phyloP scores from a whole-genome alignment of 1,140 invertebrate genomes.

The Musca domestica region DNA sequence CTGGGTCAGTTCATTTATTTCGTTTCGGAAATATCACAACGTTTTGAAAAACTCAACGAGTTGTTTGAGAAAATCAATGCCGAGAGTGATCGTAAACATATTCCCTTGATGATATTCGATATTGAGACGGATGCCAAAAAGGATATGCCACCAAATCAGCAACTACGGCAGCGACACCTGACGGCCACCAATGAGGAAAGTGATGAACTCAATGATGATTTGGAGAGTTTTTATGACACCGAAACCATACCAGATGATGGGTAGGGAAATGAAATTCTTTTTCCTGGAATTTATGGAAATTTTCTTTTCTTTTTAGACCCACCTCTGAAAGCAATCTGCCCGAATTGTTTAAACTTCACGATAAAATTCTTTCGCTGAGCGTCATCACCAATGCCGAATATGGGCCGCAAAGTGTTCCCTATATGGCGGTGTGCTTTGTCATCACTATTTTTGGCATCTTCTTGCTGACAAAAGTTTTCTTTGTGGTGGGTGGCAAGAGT shows the following conservation, averaged over 20 bases:
- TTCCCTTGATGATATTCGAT: constrained; percentile 42
- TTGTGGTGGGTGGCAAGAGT: constrained; percentile 44
- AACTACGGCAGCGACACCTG: background rate
- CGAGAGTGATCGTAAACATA: constrained; percentile 43
- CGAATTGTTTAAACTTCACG: constrained; percentile 46
- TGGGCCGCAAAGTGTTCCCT: constrained; percentile 47
- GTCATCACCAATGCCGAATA: constrained; percentile 49
- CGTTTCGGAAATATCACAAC: constrained; percentile 46
- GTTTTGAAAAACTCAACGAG: constrained; percentile 44
- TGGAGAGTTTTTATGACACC: background rate
- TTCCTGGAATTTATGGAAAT: background rate
- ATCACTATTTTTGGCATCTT: constrained; percentile 51
- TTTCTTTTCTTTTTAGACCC: constrained; percentile 26
- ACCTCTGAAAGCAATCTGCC: constrained; percentile 46
- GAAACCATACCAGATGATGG: background rate
- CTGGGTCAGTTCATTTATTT: constrained; percentile 49
- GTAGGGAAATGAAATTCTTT: background rate
- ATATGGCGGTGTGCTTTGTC: constrained; percentile 51
- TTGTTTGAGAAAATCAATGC: constrained; percentile 48
- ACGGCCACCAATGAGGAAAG: constrained; percentile 18
- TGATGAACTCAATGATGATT: constrained; percentile 30
- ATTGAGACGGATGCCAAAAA: constrained; percentile 40
- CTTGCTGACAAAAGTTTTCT: constrained; percentile 50
- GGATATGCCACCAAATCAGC: background rate
- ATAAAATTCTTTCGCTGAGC: constrained; percentile 47